phyloP scores from a whole-genome alignment of 2,888 invertebrate genomes.

The Mycalesis mineus region DNA sequence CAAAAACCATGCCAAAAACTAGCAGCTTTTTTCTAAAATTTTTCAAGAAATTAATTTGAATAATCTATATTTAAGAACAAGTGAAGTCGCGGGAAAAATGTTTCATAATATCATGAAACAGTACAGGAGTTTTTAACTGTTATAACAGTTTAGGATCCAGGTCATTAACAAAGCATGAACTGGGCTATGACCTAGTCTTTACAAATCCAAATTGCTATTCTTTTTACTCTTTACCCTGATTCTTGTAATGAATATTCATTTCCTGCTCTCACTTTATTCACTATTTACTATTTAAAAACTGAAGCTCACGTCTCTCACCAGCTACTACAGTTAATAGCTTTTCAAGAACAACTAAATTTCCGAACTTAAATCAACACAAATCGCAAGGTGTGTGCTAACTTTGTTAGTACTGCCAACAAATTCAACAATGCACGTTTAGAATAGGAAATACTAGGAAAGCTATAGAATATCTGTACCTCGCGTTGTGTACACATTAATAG shows the following conservation, averaged over 20 bases:
- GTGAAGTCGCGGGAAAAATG: not conserved
- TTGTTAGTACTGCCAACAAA: constrained; percentile 3
- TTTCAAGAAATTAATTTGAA: no score
- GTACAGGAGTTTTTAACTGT: not conserved
- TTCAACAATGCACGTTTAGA: not conserved
- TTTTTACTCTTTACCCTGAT: not conserved
- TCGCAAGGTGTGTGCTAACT: not conserved
- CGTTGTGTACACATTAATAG: not conserved
- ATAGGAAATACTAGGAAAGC: not conserved
- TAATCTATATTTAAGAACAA: no score
- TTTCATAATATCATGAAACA: not conserved
- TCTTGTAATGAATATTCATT: not conserved
- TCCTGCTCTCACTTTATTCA: not conserved
- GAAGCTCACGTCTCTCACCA: not conserved
- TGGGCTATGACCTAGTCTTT: not conserved
- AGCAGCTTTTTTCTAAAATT: no score
- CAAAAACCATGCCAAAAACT: no score
- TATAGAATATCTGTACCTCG: not conserved
- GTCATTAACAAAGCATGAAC: not conserved
- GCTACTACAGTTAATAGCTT: constrained; percentile 1
- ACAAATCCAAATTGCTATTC: not conserved
- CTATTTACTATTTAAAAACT: not conserved
- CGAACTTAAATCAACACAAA: constrained; percentile 7
- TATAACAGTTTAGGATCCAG: not conserved
- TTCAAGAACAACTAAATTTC: constrained; percentile 4